phyloP scores from a whole-genome alignment of 2,888 invertebrate genomes.

The Melieria omissa region DNA sequence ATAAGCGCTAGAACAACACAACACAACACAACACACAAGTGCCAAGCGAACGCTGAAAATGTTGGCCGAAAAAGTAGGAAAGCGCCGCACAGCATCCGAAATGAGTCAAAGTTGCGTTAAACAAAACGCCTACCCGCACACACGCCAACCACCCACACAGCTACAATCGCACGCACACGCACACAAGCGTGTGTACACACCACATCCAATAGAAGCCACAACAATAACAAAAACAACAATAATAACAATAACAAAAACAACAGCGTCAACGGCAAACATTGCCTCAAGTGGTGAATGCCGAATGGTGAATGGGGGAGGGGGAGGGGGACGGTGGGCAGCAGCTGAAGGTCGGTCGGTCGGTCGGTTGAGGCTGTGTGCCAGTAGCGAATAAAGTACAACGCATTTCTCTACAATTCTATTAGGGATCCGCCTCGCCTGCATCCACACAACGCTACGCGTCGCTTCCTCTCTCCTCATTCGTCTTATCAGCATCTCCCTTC shows the following conservation, averaged over 20 bases:
- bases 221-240: no score
- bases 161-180: not conserved
- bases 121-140: constrained; percentile 31
- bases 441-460: not conserved
- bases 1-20: no score
- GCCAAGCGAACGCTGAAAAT: not conserved
- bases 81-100: constrained; percentile 28
- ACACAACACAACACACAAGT: no score
- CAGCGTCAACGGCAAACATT: no score
- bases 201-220: no score
- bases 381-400: not conserved
- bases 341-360: no score
- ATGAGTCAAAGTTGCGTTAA: constrained; percentile 28
- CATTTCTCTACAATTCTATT: constrained; percentile 2
- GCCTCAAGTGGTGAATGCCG: no score
- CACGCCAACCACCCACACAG: no score
- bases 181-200: not conserved
- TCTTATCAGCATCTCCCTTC: not conserved
- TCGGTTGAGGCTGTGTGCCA: not conserved
- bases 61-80: constrained; percentile 19
- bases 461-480: not conserved
- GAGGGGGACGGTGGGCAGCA: no score
- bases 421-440: not conserved
- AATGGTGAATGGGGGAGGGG: no score
- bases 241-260: no score